Base-by-base conservation (phyloP, 2,888 invertebrate species). In the Hydraecia micacea region DNA sequence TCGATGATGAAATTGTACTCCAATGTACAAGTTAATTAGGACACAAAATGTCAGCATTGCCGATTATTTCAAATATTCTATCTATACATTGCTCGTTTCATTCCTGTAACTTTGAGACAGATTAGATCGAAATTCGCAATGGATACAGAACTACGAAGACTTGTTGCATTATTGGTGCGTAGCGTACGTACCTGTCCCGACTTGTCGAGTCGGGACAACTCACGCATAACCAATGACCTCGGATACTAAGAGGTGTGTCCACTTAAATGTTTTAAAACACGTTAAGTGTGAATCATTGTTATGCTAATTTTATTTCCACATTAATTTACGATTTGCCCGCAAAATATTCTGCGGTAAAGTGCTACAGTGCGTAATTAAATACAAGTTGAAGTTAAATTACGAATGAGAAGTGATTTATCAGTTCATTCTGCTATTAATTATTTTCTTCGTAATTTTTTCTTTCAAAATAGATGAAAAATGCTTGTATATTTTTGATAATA, bases 111-210 rank as follows among this genome's bases (percentile, higher is more conserved):
- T 13, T 25, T 18, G 0, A 36, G n/a, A 2, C 2, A 11, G 0
- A n/a, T 65, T 0, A 25, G 15, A 77, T 36, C 18, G 71, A 67
- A 75, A 69, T n/a, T 11, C 42, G 75, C 52, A 70, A 62, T 74
- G 65, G 32, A 80, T 49, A 7, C 15, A 11, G 6, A 55, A 60
- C 58, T 84, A 71, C 49, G 21, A 62, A 36, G 32, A 62, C 21
- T 69, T 42, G 42, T 83, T 67, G 63, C 60, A 55, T 63, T 86
- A 75, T 71, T 83, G 63, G 76, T 74, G 73, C 73, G 85, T 76
- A 73, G 72, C 58, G 42, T 91, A 92, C 93, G 15, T 75, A 75
- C 55, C 86, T 94, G 94, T 94, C 86, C 79, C 67, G 87, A 94
- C 94, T 87, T 94, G 95, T 90, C 86, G 86, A 36, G 65, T 32